Evolutionary conservation across 2,113 vertebrate genomes (phyloP).

Genomic region (Eclectus roratus): DNA sequence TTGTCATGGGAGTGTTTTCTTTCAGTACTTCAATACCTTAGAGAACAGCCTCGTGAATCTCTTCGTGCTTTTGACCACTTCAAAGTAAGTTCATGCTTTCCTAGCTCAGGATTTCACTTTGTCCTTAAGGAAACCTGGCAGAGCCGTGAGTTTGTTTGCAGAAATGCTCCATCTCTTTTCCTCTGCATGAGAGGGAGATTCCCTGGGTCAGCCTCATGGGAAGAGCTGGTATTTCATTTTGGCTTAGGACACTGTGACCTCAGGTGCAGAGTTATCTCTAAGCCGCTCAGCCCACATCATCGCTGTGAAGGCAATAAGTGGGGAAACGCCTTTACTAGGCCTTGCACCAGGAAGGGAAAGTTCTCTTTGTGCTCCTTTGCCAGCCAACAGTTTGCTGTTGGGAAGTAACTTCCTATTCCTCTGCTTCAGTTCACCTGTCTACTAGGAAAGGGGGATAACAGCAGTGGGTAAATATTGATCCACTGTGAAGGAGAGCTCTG

Average conservation of each 20-base stretch:
- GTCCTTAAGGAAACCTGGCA: background rate
- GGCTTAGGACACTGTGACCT: background rate
- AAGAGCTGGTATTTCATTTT: background rate
- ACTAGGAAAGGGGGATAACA: background rate
- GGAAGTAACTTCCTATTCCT: background rate
- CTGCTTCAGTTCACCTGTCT: background rate
- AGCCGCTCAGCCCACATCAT: background rate
- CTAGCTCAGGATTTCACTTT: background rate
- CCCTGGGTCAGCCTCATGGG: background rate
- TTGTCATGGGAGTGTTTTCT: slow-evolving; percentile 10
- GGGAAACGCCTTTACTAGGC: background rate
- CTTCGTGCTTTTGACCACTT: slow-evolving; percentile 95
- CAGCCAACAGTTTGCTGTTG: background rate
- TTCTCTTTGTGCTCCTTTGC: slow-evolving; percentile 1
- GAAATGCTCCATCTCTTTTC: background rate
- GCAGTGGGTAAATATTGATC: background rate
- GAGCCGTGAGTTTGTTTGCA: background rate
- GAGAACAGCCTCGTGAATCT: slow-evolving; percentile 96
- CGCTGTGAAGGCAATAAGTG: background rate
- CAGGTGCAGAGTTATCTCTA: background rate
- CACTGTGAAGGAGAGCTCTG: slow-evolving; percentile 6
- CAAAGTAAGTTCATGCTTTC: slow-evolving; percentile 85
- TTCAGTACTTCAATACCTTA: slow-evolving; percentile 93
- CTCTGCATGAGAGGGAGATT: background rate
- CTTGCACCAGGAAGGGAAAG: background rate